Base-by-base conservation (phyloP, 2,113 vertebrate genomes). In the Thermophis baileyi region DNA sequence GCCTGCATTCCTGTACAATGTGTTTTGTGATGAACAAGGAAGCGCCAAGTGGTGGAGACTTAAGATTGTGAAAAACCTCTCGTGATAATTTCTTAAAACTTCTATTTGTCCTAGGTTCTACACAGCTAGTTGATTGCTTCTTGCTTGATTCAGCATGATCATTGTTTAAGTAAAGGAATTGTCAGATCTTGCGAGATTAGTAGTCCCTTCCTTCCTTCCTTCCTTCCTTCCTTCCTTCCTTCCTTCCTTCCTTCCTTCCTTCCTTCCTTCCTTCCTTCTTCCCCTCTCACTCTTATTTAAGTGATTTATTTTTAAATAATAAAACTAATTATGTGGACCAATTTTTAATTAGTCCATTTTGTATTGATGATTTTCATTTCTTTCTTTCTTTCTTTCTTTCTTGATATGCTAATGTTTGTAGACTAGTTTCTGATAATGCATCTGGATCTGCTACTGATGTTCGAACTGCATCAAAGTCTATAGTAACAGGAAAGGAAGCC, bases 131-230 rank as follows among this genome's bases (percentile, higher is more conserved):
- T 24, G 25, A 11, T 88, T 27, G 44, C 40, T 49, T 27, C 40
- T 35, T 95, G 4, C 74, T 88, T 55, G 53, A n/a, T 94, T 44
- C 90, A 93, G 92, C 55, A 69, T 18, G n/a, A n/a, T 5, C 30
- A 8, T 0, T 46, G 91, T 85, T 89, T 91, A 3, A 74, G n/a
- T 0, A 87, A 85, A n/a, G 90, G 89, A 12, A 69, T 40, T 63
- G 46, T 88, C 40, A 63, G 11, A 16, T 88, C n/a, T 85, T 9
- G 46, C 0, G 5, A 30, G 88, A 20, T 94, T 49, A 35, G 16
- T 55, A 44, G 8, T n/a, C 25, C 1, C 3, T 25, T 12, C 46
- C 25, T 87, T 18, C 27, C 22, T 55, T 24, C 55, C 10, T 69
- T 69, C 50, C 50, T 63, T 63, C 27, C 11, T 63, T n/a, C 11